phyloP scores from a whole-genome alignment of 2,113 vertebrate genomes.

The Leiothrix lutea region DNA sequence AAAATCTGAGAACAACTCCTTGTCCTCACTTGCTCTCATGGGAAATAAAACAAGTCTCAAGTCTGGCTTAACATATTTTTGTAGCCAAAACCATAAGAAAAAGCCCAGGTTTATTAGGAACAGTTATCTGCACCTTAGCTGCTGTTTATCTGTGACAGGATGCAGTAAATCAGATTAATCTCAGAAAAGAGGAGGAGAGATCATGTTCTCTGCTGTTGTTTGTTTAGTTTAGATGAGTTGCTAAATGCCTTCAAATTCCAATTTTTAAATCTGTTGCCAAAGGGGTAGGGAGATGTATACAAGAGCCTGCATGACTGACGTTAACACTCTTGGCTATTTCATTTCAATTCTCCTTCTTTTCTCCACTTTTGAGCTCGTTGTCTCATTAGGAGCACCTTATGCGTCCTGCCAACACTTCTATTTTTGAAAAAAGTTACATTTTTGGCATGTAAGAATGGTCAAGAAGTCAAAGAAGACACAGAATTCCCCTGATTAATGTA shows the following conservation, averaged over 20 bases:
- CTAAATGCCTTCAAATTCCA: not conserved
- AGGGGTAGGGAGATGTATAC: not conserved
- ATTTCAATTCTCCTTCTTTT: not conserved
- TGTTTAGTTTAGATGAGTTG: not conserved
- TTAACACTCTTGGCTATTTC: not conserved
- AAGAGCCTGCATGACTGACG: not conserved
- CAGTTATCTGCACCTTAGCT: not conserved
- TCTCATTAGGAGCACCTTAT: not conserved
- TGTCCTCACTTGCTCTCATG: not conserved
- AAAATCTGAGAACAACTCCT: not conserved
- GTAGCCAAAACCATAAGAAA: not conserved
- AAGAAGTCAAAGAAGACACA: not conserved
- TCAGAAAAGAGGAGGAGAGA: not conserved
- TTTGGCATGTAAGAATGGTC: not conserved
- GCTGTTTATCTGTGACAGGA: not conserved
- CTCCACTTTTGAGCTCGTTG: not conserved
- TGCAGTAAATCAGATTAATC: not conserved
- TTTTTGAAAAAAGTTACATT: not conserved
- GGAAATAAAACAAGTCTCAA: not conserved
- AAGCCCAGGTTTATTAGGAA: not conserved
- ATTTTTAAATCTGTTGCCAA: not conserved
- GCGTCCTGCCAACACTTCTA: fast-evolving
- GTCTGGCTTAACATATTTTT: not conserved
- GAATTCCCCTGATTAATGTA: not conserved
- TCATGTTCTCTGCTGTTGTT: not conserved